Evolutionary conservation across 2,797 vertebrate genomes (phyloP).

Genomic region (Kryptopterus vitreolus): DNA sequence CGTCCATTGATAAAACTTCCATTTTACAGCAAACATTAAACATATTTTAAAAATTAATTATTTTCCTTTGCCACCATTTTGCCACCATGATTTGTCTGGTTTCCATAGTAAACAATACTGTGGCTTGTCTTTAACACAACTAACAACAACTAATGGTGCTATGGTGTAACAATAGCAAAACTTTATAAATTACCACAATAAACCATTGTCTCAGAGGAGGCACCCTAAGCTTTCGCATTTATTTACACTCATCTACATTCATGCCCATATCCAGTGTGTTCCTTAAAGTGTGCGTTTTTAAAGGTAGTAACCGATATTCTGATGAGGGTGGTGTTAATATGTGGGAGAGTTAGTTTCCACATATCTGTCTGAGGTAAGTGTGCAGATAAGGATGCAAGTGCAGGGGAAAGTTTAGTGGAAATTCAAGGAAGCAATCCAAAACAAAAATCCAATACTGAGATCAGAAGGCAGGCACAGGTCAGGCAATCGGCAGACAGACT

Average conservation of each 20-base stretch:
- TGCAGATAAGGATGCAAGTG: not conserved
- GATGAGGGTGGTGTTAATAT: not conserved
- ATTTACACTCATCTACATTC: conserved; percentile 1
- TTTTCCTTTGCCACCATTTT: not conserved
- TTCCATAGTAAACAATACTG: not conserved
- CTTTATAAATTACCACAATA: not conserved
- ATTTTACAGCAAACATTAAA: not conserved
- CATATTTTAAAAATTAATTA: not conserved
- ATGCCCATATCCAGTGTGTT: not conserved
- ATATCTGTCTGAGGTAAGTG: not conserved
- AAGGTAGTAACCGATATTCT: conserved; percentile 32
- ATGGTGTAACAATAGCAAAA: not conserved
- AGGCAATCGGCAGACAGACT: not conserved
- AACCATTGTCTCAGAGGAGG: not conserved
- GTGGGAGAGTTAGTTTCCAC: conserved; percentile 5
- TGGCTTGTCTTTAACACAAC: not conserved
- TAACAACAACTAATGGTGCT: not conserved
- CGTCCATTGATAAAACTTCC: not conserved
- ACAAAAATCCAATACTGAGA: not conserved
- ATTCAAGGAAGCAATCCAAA: not conserved
- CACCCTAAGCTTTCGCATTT: not conserved
- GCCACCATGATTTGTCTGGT: not conserved
- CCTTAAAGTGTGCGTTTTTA: conserved; percentile 43
- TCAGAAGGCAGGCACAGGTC: not conserved
- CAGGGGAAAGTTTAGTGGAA: not conserved